Evolutionary conservation across 2,113 vertebrate genomes (phyloP).

Genomic region (Canis aureus): DNA sequence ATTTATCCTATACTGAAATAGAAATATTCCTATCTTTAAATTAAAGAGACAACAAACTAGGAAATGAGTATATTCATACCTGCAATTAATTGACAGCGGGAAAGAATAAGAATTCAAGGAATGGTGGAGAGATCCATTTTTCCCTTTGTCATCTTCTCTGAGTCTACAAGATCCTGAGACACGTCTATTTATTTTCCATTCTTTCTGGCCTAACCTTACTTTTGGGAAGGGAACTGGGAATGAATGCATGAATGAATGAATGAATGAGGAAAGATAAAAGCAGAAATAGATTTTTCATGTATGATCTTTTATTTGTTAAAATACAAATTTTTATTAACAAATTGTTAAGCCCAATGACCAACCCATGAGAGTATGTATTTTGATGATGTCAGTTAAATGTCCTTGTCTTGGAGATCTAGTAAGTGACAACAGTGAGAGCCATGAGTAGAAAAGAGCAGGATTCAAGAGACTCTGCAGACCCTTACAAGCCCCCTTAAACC

Average conservation of each 20-base stretch:
- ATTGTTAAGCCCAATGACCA: neutral
- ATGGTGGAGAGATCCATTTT: neutral
- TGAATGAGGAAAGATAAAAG: neutral
- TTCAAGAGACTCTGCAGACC: neutral
- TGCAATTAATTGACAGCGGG: neutral
- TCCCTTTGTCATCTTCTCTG: neutral
- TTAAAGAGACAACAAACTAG: neutral
- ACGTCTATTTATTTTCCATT: neutral
- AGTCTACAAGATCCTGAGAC: neutral
- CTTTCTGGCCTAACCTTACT: neutral
- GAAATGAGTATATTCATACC: neutral
- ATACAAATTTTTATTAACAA: neutral
- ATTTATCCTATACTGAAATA: neutral
- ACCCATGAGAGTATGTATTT: neutral
- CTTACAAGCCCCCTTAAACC: neutral
- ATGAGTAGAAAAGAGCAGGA: neutral
- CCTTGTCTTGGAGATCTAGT: neutral
- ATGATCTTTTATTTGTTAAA: neutral
- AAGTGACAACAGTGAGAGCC: neutral
- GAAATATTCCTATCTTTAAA: conserved; percentile 6
- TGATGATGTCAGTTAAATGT: neutral
- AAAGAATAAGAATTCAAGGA: neutral
- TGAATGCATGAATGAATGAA: neutral
- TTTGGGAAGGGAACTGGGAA: neutral
- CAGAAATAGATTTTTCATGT: neutral